Evolutionary conservation across 2,888 invertebrate genomes (phyloP).

Genomic region (Dolichomitus sp.): DNA sequence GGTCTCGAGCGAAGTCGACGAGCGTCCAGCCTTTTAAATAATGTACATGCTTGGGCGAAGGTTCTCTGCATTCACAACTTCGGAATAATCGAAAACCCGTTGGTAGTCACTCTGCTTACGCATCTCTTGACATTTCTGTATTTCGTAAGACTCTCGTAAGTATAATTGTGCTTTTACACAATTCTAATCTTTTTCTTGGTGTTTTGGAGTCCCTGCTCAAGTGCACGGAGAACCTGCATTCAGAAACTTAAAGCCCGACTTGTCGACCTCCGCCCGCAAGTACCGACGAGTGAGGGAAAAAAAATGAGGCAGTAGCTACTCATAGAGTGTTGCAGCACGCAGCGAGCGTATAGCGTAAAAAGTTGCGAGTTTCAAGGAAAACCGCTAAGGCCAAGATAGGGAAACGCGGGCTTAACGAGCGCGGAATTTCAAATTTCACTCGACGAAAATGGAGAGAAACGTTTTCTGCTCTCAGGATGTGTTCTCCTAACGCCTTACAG

Average conservation of each 20-base stretch:
- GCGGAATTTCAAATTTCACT: slow-evolving; percentile 70
- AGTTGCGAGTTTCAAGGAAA: slow-evolving; percentile 74
- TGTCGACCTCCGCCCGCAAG: slow-evolving; percentile 38
- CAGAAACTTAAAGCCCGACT: slow-evolving; percentile 11
- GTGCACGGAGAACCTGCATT: neutral
- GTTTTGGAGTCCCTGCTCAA: neutral
- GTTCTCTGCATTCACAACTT: neutral
- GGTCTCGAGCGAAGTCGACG: slow-evolving; percentile 11
- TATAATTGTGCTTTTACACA: neutral
- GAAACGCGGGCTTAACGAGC: slow-evolving; percentile 36
- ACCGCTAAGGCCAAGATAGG: slow-evolving; percentile 66
- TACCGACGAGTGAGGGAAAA: slow-evolving; percentile 10
- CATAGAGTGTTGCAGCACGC: slow-evolving; percentile 12
- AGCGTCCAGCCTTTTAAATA: slow-evolving; percentile 12
- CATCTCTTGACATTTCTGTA: neutral
- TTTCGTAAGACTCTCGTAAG: neutral
- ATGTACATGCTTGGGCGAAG: neutral
- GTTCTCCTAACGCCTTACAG: slow-evolving; percentile 11
- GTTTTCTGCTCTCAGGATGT: slow-evolving; percentile 36
- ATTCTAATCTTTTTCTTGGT: neutral
- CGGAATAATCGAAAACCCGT: neutral
- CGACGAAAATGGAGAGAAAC: slow-evolving; percentile 74
- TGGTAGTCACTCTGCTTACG: neutral
- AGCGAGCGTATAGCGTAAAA: slow-evolving; percentile 23
- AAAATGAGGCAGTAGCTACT: neutral